Conservation (phyloP, 2,888 invertebrate genomes). For the Eupithecia dodoneata region DNA sequence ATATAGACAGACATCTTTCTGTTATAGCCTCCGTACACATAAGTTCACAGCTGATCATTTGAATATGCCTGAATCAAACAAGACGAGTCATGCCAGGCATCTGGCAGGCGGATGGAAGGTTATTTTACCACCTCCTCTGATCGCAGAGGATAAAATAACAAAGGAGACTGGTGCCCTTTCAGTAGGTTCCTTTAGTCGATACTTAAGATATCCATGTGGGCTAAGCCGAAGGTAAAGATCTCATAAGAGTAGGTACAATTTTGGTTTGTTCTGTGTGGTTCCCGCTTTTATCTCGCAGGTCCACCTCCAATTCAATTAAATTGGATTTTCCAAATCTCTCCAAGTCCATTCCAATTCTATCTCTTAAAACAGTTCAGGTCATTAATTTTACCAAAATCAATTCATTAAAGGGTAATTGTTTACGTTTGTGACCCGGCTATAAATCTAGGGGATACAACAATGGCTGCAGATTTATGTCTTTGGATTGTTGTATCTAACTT, state of each 20-base stretch:
- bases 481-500: slow-evolving; percentile 32
- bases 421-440: slow-evolving; percentile 56
- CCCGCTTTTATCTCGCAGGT: neutral
- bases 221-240: no score
- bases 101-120: no score
- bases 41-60: no score
- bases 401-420: slow-evolving; percentile 64
- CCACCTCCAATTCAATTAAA: neutral
- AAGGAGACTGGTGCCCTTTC: no score
- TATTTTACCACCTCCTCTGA: no score
- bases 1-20: no score
- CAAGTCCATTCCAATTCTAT: neutral
- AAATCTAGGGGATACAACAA: slow-evolving; percentile 63
- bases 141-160: no score
- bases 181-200: neutral
- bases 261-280: neutral
- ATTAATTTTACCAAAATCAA: slow-evolving; percentile 57
- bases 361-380: neutral
- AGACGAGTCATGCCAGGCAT: no score
- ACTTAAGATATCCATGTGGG: neutral
- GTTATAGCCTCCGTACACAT: no score
- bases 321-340: neutral
- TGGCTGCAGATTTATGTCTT: slow-evolving; percentile 40
- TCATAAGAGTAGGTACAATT: neutral
- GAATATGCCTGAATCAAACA: no score